Percentiles rank a stretch among this genome's conserved stretches.
These are phyloP conservation scores for Ennomos quercinarius DNA, from an alignment of 2,888 invertebrate species.

Conservation along the genomic window DNA sequence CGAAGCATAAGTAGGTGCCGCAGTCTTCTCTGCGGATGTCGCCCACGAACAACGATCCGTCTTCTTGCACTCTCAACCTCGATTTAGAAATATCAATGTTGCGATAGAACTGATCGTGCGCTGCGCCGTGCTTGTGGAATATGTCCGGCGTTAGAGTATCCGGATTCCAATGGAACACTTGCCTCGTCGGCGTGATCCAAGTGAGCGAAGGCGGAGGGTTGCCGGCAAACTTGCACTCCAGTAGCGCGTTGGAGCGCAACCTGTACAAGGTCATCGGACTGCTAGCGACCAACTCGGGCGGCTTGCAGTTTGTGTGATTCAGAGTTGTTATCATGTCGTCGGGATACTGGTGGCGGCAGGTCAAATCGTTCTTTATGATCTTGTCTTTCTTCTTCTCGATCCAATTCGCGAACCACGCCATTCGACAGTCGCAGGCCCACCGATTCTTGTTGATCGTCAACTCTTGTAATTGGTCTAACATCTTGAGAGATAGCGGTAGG, in stretches of 20 bases:
- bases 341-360: slow-evolving; percentile 88
- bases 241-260: slow-evolving; percentile 87
- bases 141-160: slow-evolving; percentile 88
- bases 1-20: slow-evolving; percentile 94
- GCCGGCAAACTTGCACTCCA: slow-evolving; percentile 92
- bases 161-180: slow-evolving; percentile 92
- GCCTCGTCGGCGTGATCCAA: slow-evolving; percentile 92
- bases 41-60: slow-evolving; percentile 91
- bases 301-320: slow-evolving; percentile 89
- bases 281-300: slow-evolving; percentile 85
- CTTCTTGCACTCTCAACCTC: slow-evolving; percentile 88
- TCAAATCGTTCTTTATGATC: slow-evolving; percentile 85
- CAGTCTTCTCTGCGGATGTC: slow-evolving; percentile 91
- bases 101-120: slow-evolving; percentile 84
- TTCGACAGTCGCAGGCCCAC: slow-evolving; percentile 94
- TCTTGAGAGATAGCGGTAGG: slow-evolving; percentile 89
- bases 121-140: slow-evolving; percentile 87
- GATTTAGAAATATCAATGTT: slow-evolving; percentile 78
- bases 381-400: slow-evolving; percentile 78
- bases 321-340: slow-evolving; percentile 90
- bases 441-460: slow-evolving; percentile 90
- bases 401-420: slow-evolving; percentile 89
- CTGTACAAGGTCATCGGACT: slow-evolving; percentile 88
- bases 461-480: slow-evolving; percentile 86
- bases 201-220: slow-evolving; percentile 92